Base-by-base conservation (phyloP, 2,797 vertebrate genomes). In the Myotis pilosus region DNA sequence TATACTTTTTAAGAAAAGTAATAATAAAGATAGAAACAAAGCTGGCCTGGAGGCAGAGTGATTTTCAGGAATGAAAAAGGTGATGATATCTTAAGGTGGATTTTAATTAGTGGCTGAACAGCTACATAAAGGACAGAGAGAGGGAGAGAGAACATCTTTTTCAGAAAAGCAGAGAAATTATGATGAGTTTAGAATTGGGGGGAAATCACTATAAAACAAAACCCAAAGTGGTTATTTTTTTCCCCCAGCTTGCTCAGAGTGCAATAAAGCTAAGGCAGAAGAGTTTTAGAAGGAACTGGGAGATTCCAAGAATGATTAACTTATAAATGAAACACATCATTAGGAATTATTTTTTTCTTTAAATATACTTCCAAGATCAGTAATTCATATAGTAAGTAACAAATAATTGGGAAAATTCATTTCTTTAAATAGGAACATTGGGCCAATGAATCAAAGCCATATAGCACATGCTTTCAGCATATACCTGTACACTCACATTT, bases 11-110 rank as follows among this genome's bases (percentile, higher is more conserved):
- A 55, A 60, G 33, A 88, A 74, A 44, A 93, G n/a, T 85, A 85
- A 47, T 83, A 83, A 89, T 74, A 60, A 79, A 94, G 80, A n/a
- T 20, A 66, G 64, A 93, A 81, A 85, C n/a, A 68, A 95, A 89
- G 71, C 17, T 7, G 5, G 53, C 44, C 49, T 69, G 2, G n/a
- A 94, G 81, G 78, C 49, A 93, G 36, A 87, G 12, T 17, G 68
- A 76, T 94, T 95, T 87, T 57, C 47, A 49, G 68, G 51, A 69
- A 36, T 60, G 55, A 8, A 23, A 92, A 92, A 95, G 19, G 36
- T 55, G 36, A 41, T 68, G 60, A 53, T 62, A 51, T 79, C 10
- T 87, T 47, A 89, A 83, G 20, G 81, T 78, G 12, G 8, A 47
- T 38, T 72, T 94, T 82, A 92, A 93, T 66, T 94, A 71, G 44